These are phyloP conservation scores for Acrocephalus kingi DNA, from an alignment of 2,113 vertebrate species.

Conservation along the genomic window DNA sequence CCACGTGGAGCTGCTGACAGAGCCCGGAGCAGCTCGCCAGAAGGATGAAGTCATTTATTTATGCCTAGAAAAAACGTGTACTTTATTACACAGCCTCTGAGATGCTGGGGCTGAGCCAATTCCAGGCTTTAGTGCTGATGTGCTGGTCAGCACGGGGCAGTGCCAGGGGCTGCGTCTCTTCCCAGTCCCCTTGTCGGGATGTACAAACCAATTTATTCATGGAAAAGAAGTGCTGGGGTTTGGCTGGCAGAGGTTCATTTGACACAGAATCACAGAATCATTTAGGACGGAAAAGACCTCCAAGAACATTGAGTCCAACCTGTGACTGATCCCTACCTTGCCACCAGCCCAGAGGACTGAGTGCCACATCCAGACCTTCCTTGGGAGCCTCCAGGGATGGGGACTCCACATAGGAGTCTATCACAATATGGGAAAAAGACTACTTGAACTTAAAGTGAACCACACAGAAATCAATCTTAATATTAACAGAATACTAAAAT, in stretches of 20 bases:
- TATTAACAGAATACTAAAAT: no score
- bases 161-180: accelerated
- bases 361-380: accelerated
- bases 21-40: neutral
- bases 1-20: neutral
- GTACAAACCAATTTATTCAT: accelerated
- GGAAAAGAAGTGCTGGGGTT: neutral
- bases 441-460: no score
- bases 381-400: neutral
- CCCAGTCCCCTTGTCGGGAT: neutral
- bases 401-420: neutral
- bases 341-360: neutral
- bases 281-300: neutral
- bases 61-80: neutral
- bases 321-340: accelerated
- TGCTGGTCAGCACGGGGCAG: neutral
- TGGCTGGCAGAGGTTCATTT: neutral
- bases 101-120: neutral
- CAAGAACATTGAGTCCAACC: neutral
- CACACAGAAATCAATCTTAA: no score
- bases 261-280: neutral
- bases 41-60: conserved; percentile 56
- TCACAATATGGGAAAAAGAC: no score
- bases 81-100: neutral
- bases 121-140: neutral